Conservation (phyloP, 2,888 invertebrate species). For the Pollenia angustigena region DNA sequence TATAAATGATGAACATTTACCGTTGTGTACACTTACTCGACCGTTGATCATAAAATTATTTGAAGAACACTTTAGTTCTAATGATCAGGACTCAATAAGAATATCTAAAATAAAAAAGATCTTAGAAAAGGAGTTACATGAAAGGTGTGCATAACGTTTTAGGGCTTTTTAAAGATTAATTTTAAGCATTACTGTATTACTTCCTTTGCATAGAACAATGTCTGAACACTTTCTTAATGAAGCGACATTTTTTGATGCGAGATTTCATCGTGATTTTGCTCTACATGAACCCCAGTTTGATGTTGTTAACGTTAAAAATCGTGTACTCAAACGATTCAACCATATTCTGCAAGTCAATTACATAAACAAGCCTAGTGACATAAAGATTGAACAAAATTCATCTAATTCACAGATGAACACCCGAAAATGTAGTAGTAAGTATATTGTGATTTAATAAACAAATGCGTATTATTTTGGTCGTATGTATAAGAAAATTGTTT, state of each 20-base stretch:
- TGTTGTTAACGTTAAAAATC: conserved; percentile 33
- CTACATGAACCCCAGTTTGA: conserved; percentile 20
- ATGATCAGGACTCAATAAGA: conserved; percentile 70
- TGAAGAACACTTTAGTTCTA: conserved; percentile 76
- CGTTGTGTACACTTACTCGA: conserved; percentile 77
- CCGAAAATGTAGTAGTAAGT: conserved; percentile 62
- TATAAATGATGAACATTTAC: conserved; percentile 76
- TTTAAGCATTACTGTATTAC: background rate
- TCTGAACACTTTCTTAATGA: conserved; percentile 75
- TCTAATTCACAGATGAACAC: background rate
- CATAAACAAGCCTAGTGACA: background rate
- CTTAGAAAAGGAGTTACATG: conserved; percentile 74
- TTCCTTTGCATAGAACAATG: conserved; percentile 69
- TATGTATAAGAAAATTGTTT: background rate
- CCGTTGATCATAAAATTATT: conserved; percentile 77
- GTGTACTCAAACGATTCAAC: conserved; percentile 51
- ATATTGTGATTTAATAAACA: background rate
- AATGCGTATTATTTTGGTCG: too few species aligned
- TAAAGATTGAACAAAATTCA: conserved; percentile 20
- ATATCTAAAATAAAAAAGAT: conserved; percentile 74
- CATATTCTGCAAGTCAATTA: conserved; percentile 24
- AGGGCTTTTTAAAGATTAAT: background rate
- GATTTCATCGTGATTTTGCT: conserved; percentile 77
- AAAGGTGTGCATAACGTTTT: conserved; percentile 69
- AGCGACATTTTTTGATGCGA: conserved; percentile 78